Evolutionary conservation across 2,797 vertebrate genomes (phyloP), one percentile per base, ranked within the genome.

Genomic region (Lepus oiostolus): DNA sequence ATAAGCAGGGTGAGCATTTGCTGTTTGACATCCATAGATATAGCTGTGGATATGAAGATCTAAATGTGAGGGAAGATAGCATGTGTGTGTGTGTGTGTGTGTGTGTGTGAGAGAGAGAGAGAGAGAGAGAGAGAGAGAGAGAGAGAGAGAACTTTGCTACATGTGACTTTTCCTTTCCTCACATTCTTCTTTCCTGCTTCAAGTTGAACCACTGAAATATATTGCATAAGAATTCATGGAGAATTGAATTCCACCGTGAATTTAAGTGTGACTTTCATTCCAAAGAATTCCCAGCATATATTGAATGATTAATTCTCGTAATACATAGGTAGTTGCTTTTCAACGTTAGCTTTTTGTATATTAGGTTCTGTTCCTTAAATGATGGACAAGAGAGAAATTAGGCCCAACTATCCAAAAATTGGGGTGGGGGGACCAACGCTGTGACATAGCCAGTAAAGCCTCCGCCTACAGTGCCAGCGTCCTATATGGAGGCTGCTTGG

Each of bases 1-100:
- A 97, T 97, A 95, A 98, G 96, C 93, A 74, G 94, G 92, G 77
- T 88, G 96, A 93, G 74, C 70, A 70, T 94, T 93, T 75, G 93
- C 63, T 81, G 90, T 93, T 97, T 95, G 71, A 47, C 42, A 47
- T 47, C 42, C 42, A 47, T 47, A 47, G 82, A 91, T 93, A 86
- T 60, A 1, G 93, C 96, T 90, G 68, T 96, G 86, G 92, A 90
- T 95, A 79, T 71, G 67, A 96, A 93, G 75, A 97, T 96, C 96
- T 86, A 96, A 91, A 94, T 92, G 83, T 84, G 14, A 65, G 88
- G 72, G 79, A 81, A 87, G 81, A 89, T 87, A 76, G n/a, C 32
- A 16, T 58, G 54, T 58, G 54, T 58, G 54, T 80, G 8, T 72
- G 35, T 92, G 17, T 14, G 4, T 60, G 3, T 88, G 50, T 50